Conservation (phyloP, 2,113 vertebrate genomes). For the Eptesicus fuscus region DNA sequence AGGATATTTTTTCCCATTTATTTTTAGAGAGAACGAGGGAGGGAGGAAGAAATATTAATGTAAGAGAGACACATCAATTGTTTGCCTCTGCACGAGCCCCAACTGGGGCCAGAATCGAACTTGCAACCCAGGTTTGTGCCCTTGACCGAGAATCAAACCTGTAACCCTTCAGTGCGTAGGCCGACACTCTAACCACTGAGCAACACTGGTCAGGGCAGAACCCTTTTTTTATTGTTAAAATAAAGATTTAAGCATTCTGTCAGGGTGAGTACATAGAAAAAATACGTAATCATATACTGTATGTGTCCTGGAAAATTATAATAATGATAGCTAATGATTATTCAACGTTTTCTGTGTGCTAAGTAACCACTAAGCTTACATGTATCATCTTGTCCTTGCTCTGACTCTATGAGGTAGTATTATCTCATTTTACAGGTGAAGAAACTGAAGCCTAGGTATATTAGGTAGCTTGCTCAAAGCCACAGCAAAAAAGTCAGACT, state of each 20-base stretch:
- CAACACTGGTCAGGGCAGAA: background rate
- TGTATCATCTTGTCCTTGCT: background rate
- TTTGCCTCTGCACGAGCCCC: too few species aligned
- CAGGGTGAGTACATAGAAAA: background rate
- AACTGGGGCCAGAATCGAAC: too few species aligned
- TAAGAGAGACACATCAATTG: too few species aligned
- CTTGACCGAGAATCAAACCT: too few species aligned
- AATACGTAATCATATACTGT: background rate
- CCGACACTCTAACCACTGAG: too few species aligned
- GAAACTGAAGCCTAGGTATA: background rate
- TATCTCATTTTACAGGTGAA: background rate
- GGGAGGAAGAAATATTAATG: too few species aligned
- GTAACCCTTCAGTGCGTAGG: too few species aligned
- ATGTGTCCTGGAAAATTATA: background rate
- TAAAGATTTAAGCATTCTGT: constrained; percentile 20
- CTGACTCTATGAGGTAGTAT: background rate
- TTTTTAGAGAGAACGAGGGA: too few species aligned
- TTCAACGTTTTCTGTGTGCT: background rate
- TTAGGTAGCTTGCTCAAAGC: background rate
- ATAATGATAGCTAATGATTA: background rate
- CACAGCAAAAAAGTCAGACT: background rate
- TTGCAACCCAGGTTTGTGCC: too few species aligned
- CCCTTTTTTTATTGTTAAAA: background rate
- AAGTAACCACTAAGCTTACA: background rate
- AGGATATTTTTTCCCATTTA: too few species aligned